Base-by-base conservation (phyloP, 2,888 invertebrate genomes). In the Dasypolia templi region DNA sequence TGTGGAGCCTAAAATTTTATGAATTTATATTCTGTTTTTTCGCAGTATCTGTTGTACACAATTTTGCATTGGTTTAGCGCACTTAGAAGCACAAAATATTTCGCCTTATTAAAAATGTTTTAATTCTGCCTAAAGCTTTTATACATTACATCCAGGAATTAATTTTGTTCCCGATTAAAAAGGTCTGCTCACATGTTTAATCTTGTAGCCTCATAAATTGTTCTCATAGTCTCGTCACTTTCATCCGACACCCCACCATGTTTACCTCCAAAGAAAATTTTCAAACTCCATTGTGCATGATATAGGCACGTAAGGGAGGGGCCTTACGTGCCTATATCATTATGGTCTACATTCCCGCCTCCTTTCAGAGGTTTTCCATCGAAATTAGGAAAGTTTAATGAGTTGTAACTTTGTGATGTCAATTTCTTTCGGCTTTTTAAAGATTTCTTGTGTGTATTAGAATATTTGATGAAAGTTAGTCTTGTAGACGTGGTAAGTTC, bases 321-420 rank as follows among this genome's bases (percentile, higher is more conserved):
- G n/a, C 66, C 81, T 81, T 74, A 74, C 58, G 55, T 68, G 69
- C 74, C 75, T 81, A 78, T 85, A 82, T 83, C 79, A 82, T 82
- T 86, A 82, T 88, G 81, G 75, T 74, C 81, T 79, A 87, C 79
- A 86, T 87, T 86, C 83, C 74, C 70, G 67, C 71, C 77, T 77
- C 71, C 74, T 82, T 84, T 81, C 79, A 83, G 81, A 86, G 82
- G 77, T 80, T 86, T 85, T 86, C 86, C 81, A 81, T 82, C 83
- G 79, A 90, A 90, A 90, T 89, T 89, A 88, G 86, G 83, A 89
- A 91, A 91, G 90, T 91, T 90, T 89, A 89, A 89, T 90, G 87
- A 90, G 87, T 84, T 83, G n/a, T n/a, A n/a, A n/a, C n/a, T n/a
- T n/a, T n/a, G 76, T 72, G 82, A 79, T 76, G 81, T 83, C 67